A percentile compares a stretch with the other conserved stretches of the same genome.
Evolutionary conservation across 92 coral and sea anemone genomes (phyloP).

Genomic region (Umimayanthus kanabou): DNA sequence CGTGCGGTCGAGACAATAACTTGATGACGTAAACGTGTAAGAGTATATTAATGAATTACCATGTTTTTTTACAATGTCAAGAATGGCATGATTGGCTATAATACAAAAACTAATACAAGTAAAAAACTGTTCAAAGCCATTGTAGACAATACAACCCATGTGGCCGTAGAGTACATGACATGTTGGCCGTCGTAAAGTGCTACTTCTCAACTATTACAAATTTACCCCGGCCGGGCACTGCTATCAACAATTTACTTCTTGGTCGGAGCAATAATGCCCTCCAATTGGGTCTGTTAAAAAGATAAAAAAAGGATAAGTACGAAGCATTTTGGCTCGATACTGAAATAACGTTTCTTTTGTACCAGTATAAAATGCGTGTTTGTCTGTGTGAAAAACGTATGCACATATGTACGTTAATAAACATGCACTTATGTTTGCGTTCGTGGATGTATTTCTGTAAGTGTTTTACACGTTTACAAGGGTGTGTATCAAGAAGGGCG

Average conservation of each 20-base stretch:
- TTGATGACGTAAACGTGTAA: neutral
- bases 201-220: neutral
- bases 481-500: too few species aligned
- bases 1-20: neutral
- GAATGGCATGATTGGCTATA: neutral
- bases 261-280: slow-evolving; percentile 98
- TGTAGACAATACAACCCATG: neutral
- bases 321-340: neutral
- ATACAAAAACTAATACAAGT: slow-evolving; percentile 5
- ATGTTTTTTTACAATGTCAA: slow-evolving; percentile 20
- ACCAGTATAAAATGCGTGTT: neutral
- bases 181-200: neutral
- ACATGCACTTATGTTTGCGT: too few species aligned
- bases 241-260: slow-evolving; percentile 68
- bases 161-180: neutral
- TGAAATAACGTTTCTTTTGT: neutral
- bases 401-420: too few species aligned
- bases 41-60: neutral
- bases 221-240: neutral
- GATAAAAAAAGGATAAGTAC: neutral
- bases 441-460: too few species aligned
- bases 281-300: slow-evolving; percentile 88
- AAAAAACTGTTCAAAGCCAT: neutral
- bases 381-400: too few species aligned
- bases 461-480: too few species aligned